Percentiles rank a stretch among this genome's conserved stretches.
phyloP scores from a whole-genome alignment of 2,797 vertebrate genomes.

The Lacerta agilis region DNA sequence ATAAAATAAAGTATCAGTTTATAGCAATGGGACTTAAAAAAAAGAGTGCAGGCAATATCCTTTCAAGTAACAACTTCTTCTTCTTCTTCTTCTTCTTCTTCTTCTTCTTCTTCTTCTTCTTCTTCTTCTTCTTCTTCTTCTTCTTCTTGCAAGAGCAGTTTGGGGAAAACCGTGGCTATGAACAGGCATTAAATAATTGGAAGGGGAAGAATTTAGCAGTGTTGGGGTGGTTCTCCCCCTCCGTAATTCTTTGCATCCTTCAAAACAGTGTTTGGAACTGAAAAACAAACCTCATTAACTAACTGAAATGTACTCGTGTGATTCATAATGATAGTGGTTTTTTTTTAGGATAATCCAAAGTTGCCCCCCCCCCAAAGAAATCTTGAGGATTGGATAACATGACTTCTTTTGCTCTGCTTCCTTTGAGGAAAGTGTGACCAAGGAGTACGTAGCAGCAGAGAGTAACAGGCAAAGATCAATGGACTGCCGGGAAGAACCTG shows the following conservation, averaged over 20 bases:
- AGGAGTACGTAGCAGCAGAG: background rate
- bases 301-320: background rate
- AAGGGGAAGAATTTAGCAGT: background rate
- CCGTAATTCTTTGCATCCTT: background rate
- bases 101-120: no score
- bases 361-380: accelerated
- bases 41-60: background rate
- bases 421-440: background rate
- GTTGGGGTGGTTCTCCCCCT: background rate
- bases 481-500: constrained; percentile 17
- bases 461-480: background rate
- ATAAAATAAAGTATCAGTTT: background rate
- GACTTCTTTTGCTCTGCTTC: background rate
- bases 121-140: no score
- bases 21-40: background rate
- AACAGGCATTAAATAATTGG: background rate
- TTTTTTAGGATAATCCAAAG: background rate
- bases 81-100: no score
- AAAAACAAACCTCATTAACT: background rate
- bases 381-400: background rate
- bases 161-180: background rate
- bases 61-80: no score
- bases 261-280: background rate
- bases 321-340: background rate
- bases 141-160: no score